Conservation (phyloP, 2,888 invertebrate genomes). For the Hipparchia semele region DNA sequence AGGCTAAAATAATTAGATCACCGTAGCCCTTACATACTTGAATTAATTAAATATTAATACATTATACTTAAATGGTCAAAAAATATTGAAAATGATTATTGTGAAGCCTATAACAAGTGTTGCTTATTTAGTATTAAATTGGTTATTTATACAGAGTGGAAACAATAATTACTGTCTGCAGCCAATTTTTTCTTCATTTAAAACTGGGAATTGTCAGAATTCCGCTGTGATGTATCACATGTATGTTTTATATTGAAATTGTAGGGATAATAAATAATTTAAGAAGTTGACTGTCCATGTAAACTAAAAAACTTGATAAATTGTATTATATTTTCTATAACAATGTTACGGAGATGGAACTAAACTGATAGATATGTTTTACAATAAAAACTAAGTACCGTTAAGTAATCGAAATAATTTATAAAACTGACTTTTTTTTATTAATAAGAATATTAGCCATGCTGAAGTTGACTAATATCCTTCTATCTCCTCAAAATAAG, state of each 20-base stretch:
- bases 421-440: too few relatives aligned
- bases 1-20: constrained; percentile 46
- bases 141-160: neutral
- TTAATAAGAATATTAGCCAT: too few relatives aligned
- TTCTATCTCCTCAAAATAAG: too few relatives aligned
- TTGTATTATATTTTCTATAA: too few relatives aligned
- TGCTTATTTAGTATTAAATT: constrained; percentile 14
- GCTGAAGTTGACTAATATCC: too few relatives aligned
- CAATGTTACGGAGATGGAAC: too few relatives aligned
- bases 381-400: too few relatives aligned
- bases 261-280: too few relatives aligned
- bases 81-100: constrained; percentile 35
- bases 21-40: constrained; percentile 35
- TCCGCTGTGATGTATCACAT: neutral
- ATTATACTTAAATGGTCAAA: constrained; percentile 36
- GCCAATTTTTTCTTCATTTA: neutral
- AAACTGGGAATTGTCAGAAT: neutral
- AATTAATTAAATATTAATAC: constrained; percentile 26
- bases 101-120: constrained; percentile 41
- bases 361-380: too few relatives aligned
- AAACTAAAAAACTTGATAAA: too few relatives aligned
- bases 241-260: neutral
- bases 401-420: too few relatives aligned
- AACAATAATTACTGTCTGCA: neutral
- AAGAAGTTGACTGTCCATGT: too few relatives aligned